These are phyloP conservation scores for Bothrops jararaca DNA, from an alignment of 2,113 vertebrate species.

Conservation along the genomic window DNA sequence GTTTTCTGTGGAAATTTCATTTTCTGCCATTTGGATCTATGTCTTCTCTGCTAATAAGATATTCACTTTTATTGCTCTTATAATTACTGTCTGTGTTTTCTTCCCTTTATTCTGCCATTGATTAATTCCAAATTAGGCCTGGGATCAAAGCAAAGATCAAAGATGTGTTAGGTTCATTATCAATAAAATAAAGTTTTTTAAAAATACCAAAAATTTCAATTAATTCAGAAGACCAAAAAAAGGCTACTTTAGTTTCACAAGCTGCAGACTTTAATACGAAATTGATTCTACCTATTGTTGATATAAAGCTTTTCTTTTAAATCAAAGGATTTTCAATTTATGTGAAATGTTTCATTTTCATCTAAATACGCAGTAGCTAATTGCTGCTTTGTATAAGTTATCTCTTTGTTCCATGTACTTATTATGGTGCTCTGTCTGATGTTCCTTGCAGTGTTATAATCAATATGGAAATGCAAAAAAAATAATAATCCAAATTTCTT, in stretches of 20 bases:
- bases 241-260: not conserved
- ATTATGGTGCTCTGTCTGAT: not conserved
- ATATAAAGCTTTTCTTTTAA: constrained; percentile 53
- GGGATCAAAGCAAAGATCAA: constrained; percentile 16
- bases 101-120: not conserved
- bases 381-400: constrained; percentile 35
- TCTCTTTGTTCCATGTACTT: constrained; percentile 32
- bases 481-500: not conserved
- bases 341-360: constrained; percentile 45
- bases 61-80: not conserved
- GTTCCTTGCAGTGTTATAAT: not conserved
- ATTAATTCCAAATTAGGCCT: constrained; percentile 7
- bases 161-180: constrained; percentile 9
- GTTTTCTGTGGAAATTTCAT: not conserved
- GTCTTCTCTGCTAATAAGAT: not conserved
- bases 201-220: constrained; percentile 24
- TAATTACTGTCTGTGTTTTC: not conserved
- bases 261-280: not conserved
- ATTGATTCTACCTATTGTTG: constrained; percentile 36
- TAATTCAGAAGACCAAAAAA: constrained; percentile 11
- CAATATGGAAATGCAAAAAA: constrained; percentile 2
- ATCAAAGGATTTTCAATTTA: constrained; percentile 50
- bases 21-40: not conserved
- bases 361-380: constrained; percentile 23
- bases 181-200: constrained; percentile 25